Evolutionary conservation across 2,797 vertebrate species (phyloP).

Genomic region (Chiloscyllium punctatum): DNA sequence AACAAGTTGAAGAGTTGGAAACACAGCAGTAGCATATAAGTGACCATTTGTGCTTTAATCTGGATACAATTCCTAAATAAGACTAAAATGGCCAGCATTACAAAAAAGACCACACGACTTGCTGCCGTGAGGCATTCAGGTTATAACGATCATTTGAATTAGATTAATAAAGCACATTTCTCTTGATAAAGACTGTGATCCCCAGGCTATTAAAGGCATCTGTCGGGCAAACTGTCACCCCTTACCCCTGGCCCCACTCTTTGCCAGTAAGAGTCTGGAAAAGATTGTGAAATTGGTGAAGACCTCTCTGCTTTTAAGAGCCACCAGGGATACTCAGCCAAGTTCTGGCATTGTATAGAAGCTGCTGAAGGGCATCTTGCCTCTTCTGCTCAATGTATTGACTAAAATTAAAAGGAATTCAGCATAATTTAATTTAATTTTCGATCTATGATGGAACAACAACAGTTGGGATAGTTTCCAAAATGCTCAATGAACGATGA

Average conservation of each 20-base stretch:
- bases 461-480: not conserved
- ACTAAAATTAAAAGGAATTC: slow-evolving; percentile 28
- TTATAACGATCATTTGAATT: not conserved
- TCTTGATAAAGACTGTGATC: not conserved
- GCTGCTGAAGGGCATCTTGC: not conserved
- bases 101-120: not conserved
- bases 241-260: not conserved
- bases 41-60: not conserved
- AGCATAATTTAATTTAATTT: slow-evolving; percentile 10
- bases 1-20: not conserved
- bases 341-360: not conserved
- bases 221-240: not conserved
- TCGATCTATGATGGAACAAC: slow-evolving; percentile 5
- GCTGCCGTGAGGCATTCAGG: not conserved
- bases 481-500: not conserved
- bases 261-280: too few species aligned
- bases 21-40: not conserved
- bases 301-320: not conserved
- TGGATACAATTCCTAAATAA: not conserved
- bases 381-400: not conserved
- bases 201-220: not conserved
- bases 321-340: not conserved
- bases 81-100: not conserved
- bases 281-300: not conserved
- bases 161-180: not conserved